phyloP scores from a whole-genome alignment of 2,888 invertebrate species.

The Polymixis flavicincta region DNA sequence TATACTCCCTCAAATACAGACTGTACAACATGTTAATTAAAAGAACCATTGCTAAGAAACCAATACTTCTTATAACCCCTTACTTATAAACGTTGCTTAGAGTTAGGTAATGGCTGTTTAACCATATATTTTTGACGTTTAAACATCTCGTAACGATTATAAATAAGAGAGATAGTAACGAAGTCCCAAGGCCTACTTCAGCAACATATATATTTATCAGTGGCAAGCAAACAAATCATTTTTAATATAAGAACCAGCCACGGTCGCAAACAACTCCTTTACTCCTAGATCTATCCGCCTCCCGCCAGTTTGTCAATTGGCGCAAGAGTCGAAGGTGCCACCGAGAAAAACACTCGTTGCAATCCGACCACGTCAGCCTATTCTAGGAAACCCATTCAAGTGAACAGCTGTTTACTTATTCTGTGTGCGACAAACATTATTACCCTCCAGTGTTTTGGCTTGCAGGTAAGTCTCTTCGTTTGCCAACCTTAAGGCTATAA shows the following conservation, averaged over 20 bases:
- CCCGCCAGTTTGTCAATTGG: constrained; percentile 39
- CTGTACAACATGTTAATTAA: background rate
- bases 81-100: too few species aligned
- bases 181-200: background rate
- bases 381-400: constrained; percentile 54
- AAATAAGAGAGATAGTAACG: background rate
- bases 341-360: constrained; percentile 41
- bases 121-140: too few species aligned
- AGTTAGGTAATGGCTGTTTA: too few species aligned
- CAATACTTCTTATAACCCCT: too few species aligned
- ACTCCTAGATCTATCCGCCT: constrained; percentile 31
- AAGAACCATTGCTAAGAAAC: background rate
- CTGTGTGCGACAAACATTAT: constrained; percentile 22
- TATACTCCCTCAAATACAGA: background rate
- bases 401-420: constrained; percentile 43
- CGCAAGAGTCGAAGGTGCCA: constrained; percentile 27
- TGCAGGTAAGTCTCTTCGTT: constrained; percentile 8
- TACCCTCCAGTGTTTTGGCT: constrained; percentile 21
- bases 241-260: constrained; percentile 24
- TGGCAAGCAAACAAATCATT: constrained; percentile 26
- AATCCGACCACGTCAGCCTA: constrained; percentile 21
- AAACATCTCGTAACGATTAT: too few species aligned
- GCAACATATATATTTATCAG: background rate
- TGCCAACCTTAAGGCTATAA: constrained; percentile 21
- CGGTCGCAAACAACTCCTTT: constrained; percentile 27